These are phyloP conservation scores for Scaeva pyrastri DNA, from an alignment of 2,888 invertebrate species.

Conservation along the genomic window DNA sequence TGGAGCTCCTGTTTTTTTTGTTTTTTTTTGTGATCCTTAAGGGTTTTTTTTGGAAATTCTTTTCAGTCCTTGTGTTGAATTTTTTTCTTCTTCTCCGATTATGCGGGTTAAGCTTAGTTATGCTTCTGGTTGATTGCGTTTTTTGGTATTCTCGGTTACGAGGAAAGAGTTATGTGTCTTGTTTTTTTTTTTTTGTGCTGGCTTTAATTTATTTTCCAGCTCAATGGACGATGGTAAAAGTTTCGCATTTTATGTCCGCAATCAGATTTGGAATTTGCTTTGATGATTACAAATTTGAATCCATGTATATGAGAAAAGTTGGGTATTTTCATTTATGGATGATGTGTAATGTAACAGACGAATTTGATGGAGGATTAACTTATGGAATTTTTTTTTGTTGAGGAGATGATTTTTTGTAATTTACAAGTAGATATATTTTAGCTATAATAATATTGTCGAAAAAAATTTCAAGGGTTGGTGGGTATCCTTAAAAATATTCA, in stretches of 20 bases:
- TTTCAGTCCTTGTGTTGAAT: slow-evolving; percentile 46
- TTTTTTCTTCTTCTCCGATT: slow-evolving; percentile 33
- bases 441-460: too few relatives aligned
- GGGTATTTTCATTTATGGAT: slow-evolving; percentile 5
- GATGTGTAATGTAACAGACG: background rate
- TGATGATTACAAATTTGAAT: slow-evolving; percentile 67
- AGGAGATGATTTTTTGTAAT: background rate
- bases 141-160: slow-evolving; percentile 11
- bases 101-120: slow-evolving; percentile 61
- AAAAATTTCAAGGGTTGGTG: too few relatives aligned
- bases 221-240: slow-evolving; percentile 52
- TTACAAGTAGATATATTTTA: slow-evolving; percentile 31
- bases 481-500: too few relatives aligned
- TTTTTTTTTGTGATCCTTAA: slow-evolving; percentile 19
- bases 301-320: slow-evolving; percentile 5
- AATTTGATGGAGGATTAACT: slow-evolving; percentile 39
- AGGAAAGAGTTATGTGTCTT: slow-evolving; percentile 4
- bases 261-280: slow-evolving; percentile 71
- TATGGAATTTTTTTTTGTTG: slow-evolving; percentile 49
- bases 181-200: background rate
- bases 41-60: slow-evolving; percentile 51
- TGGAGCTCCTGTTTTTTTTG: slow-evolving; percentile 53
- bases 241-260: slow-evolving; percentile 73
- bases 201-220: background rate
- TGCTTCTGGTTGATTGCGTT: slow-evolving; percentile 70